phyloP scores from a whole-genome alignment of 2,888 invertebrate species.

The Tetropium fuscum region DNA sequence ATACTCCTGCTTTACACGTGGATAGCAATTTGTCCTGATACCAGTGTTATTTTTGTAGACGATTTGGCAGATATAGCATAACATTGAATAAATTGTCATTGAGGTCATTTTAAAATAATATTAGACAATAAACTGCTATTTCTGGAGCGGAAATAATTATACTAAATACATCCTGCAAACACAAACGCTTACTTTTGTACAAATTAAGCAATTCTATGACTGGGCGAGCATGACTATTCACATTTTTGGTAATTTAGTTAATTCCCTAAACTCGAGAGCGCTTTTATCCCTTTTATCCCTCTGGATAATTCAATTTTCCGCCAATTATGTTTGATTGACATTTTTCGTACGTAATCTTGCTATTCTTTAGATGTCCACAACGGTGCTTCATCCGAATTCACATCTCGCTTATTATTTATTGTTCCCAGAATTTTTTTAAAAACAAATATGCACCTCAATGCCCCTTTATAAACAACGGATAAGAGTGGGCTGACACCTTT shows the following conservation, averaged over 20 bases:
- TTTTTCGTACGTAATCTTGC: too few species aligned
- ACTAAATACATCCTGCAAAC: constrained; percentile 30
- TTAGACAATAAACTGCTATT: constrained; percentile 34
- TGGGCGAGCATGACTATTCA: constrained; percentile 1
- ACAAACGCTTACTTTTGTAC: constrained; percentile 5
- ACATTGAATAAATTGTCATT: constrained; percentile 38
- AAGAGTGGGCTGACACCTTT: too few species aligned
- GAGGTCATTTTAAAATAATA: constrained; percentile 39
- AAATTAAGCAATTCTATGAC: constrained; percentile 5
- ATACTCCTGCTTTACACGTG: too few species aligned
- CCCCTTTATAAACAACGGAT: too few species aligned
- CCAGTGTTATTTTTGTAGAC: constrained; percentile 35
- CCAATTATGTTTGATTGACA: constrained; percentile 6
- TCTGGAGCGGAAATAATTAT: constrained; percentile 32
- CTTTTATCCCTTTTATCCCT: neutral
- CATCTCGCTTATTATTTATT: too few species aligned
- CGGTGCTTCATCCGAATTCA: too few species aligned
- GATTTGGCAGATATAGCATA: constrained; percentile 39
- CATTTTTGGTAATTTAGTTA: constrained; percentile 10
- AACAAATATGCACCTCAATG: too few species aligned
- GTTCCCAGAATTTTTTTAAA: too few species aligned
- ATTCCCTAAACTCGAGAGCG: neutral
- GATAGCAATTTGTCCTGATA: constrained; percentile 14
- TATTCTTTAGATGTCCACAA: too few species aligned
- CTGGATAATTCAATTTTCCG: constrained; percentile 6